phyloP scores from a whole-genome alignment of 1,140 invertebrate genomes.

The Brachionus manjavacas region DNA sequence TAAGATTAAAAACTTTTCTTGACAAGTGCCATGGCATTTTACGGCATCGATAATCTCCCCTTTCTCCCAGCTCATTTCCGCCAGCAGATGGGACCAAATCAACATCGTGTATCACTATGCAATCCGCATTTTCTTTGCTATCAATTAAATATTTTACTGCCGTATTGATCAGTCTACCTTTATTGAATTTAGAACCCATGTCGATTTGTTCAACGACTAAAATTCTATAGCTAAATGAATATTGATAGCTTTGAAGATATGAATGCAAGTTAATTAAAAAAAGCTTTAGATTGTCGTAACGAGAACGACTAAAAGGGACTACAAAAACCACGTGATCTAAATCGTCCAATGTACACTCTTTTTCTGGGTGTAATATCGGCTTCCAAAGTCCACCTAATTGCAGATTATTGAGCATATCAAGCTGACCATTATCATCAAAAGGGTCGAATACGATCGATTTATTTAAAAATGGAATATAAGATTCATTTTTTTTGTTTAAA shows the following conservation, averaged over 20 bases:
- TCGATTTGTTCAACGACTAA: slow-evolving; percentile 31
- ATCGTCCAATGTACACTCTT: background rate
- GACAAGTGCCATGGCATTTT: slow-evolving; percentile 42
- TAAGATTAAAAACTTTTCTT: background rate
- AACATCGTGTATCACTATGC: slow-evolving; percentile 92
- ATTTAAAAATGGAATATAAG: background rate
- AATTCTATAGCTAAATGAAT: slow-evolving; percentile 31
- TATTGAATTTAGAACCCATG: slow-evolving; percentile 24
- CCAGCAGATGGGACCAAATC: slow-evolving; percentile 87
- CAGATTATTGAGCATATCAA: background rate
- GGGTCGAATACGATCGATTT: background rate
- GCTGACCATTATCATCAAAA: background rate
- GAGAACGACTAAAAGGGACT: slow-evolving; percentile 4
- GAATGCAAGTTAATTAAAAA: slow-evolving; percentile 37
- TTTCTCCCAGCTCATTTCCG: slow-evolving; percentile 70
- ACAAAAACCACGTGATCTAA: slow-evolving; percentile 27
- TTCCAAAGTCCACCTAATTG: background rate
- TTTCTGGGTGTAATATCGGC: background rate
- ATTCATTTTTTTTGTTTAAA: background rate
- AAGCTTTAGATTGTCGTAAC: slow-evolving; percentile 29
- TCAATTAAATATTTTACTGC: slow-evolving; percentile 15
- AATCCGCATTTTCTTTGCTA: slow-evolving; percentile 60
- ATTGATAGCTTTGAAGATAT: background rate
- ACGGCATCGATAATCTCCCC: slow-evolving; percentile 34
- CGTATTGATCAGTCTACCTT: slow-evolving; percentile 13